Evolutionary conservation across 2,888 invertebrate genomes (phyloP).

Genomic region (Lordiphosa andalusiaca): DNA sequence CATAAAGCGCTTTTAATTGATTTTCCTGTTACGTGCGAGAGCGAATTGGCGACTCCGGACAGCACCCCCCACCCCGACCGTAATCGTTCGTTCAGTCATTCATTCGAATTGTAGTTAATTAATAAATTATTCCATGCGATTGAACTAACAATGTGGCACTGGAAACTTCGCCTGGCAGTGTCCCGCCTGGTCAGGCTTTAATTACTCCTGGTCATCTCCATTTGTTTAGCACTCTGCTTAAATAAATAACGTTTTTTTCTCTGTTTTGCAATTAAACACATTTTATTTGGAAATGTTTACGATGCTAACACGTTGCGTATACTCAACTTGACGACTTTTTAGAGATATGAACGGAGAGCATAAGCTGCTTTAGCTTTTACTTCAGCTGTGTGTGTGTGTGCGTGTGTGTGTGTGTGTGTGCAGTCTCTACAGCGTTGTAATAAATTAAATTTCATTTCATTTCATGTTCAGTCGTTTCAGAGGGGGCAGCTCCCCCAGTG

Average conservation of each 20-base stretch:
- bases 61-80: constrained; percentile 25
- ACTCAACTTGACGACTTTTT: constrained; percentile 55
- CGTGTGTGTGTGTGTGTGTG: no score
- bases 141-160: constrained; percentile 63
- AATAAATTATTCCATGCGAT: constrained; percentile 73
- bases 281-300: constrained; percentile 50
- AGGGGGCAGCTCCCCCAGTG: constrained; percentile 9
- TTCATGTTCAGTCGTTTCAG: constrained; percentile 30
- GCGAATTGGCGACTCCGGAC: constrained; percentile 37
- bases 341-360: constrained; percentile 44
- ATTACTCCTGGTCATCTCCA: constrained; percentile 35
- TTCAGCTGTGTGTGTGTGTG: neutral
- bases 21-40: constrained; percentile 70
- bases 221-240: constrained; percentile 20
- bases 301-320: constrained; percentile 62
- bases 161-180: constrained; percentile 42
- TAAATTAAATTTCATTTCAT: constrained; percentile 65
- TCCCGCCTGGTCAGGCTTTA: constrained; percentile 34
- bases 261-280: constrained; percentile 62
- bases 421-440: constrained; percentile 15
- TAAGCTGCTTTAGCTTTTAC: constrained; percentile 9
- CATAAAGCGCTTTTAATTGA: constrained; percentile 74
- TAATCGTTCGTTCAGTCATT: constrained; percentile 74
- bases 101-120: constrained; percentile 74
- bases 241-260: constrained; percentile 42